These are phyloP conservation scores for Hydrozoanthus gracilis DNA, from an alignment of 92 coral and sea anemone species.

Conservation along the genomic window DNA sequence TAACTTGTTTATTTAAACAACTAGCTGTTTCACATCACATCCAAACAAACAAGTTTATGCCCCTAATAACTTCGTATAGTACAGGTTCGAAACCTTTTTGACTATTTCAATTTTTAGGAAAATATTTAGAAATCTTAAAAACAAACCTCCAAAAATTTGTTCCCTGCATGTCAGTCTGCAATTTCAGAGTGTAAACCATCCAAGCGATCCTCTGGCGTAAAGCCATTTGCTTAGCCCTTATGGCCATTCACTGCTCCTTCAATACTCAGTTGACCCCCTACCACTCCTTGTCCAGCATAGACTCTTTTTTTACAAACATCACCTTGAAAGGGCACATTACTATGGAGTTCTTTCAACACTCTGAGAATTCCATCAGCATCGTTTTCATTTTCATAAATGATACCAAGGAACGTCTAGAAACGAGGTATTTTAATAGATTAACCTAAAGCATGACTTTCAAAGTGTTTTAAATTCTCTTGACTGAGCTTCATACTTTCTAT, in stretches of 20 bases:
- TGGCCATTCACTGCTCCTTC: conserved; percentile 33
- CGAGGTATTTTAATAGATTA: not conserved
- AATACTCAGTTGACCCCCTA: conserved; percentile 35
- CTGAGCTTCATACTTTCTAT: too few species aligned
- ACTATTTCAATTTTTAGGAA: too few species aligned
- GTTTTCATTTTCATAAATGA: conserved; percentile 74
- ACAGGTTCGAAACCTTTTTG: too few species aligned
- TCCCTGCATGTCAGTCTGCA: conserved; percentile 34
- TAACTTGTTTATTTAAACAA: too few species aligned
- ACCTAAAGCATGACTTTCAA: too few species aligned
- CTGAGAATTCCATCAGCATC: conserved; percentile 71
- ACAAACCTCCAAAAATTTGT: conserved; percentile 22
- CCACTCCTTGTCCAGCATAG: conserved; percentile 22
- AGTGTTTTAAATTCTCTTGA: too few species aligned
- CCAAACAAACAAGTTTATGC: too few species aligned
- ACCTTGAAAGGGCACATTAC: conserved; percentile 65
- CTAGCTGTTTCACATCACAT: too few species aligned
- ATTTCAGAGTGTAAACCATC: conserved; percentile 30
- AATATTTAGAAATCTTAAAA: too few species aligned
- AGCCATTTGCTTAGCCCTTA: conserved; percentile 5
- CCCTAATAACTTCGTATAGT: too few species aligned
- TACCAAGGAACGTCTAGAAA: conserved; percentile 60
- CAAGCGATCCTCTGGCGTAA: conserved; percentile 13
- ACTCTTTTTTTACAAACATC: conserved; percentile 7
- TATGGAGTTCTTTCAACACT: conserved; percentile 58